Evolutionary conservation across 2,888 invertebrate genomes (phyloP).

Genomic region (Cheilosia soror): DNA sequence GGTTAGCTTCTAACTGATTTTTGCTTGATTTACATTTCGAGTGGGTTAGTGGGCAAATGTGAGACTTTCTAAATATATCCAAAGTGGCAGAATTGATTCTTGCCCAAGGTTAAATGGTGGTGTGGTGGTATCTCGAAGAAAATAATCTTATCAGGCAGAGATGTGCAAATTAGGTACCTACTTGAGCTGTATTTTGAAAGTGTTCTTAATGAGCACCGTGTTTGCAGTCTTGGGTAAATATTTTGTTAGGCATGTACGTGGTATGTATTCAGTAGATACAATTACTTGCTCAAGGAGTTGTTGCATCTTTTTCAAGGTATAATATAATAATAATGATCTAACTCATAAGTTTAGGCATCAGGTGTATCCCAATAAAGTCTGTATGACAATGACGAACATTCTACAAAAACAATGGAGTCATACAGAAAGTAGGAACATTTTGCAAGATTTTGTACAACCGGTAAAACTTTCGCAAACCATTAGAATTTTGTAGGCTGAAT

Average conservation of each 20-base stretch:
- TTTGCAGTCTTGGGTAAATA: neutral
- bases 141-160: constrained; percentile 40
- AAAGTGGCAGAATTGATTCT: neutral
- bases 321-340: too few relatives aligned
- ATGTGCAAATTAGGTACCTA: constrained; percentile 7
- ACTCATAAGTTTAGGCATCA: too few relatives aligned
- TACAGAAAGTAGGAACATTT: too few relatives aligned
- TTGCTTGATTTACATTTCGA: constrained; percentile 21
- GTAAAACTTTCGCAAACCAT: too few relatives aligned
- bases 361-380: too few relatives aligned
- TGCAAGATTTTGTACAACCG: too few relatives aligned
- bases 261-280: neutral
- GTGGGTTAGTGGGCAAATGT: neutral
- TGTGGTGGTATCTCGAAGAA: neutral
- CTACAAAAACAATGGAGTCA: too few relatives aligned
- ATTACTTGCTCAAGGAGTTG: neutral
- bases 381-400: too few relatives aligned
- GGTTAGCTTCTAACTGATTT: constrained; percentile 16
- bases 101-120: constrained; percentile 12
- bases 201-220: neutral
- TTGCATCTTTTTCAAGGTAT: too few relatives aligned
- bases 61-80: constrained; percentile 34
- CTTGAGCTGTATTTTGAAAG: neutral
- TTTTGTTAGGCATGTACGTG: neutral
- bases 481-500: too few relatives aligned